Evolutionary conservation across 2,797 vertebrate genomes (phyloP).

Genomic region (Ispidina picta): DNA sequence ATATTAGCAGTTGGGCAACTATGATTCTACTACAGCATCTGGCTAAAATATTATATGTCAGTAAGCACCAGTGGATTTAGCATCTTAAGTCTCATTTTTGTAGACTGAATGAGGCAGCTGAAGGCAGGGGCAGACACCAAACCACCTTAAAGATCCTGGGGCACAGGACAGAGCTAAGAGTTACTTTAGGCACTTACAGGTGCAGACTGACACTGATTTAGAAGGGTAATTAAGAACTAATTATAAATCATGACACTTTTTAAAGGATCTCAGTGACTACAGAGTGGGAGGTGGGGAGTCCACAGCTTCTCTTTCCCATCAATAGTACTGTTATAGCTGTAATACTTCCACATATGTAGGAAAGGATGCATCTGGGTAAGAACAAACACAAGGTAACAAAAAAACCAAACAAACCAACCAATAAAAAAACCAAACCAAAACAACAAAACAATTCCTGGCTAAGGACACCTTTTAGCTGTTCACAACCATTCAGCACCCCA

Average conservation of each 20-base stretch:
- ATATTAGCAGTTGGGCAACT: background rate
- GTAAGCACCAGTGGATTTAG: background rate
- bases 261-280: background rate
- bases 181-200: background rate
- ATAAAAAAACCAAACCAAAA: too few species aligned
- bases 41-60: background rate
- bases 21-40: background rate
- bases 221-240: background rate
- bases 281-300: background rate
- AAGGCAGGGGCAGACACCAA: background rate
- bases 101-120: background rate
- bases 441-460: background rate
- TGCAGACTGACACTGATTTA: background rate
- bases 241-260: background rate
- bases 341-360: background rate
- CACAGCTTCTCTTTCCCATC: background rate
- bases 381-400: background rate
- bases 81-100: background rate
- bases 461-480: background rate
- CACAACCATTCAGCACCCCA: background rate
- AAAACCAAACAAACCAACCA: background rate
- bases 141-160: background rate
- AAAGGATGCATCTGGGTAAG: too few species aligned
- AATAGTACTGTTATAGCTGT: background rate
- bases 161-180: background rate